phyloP scores from a whole-genome alignment of 2,113 vertebrate genomes.

The Pipra filicauda region DNA sequence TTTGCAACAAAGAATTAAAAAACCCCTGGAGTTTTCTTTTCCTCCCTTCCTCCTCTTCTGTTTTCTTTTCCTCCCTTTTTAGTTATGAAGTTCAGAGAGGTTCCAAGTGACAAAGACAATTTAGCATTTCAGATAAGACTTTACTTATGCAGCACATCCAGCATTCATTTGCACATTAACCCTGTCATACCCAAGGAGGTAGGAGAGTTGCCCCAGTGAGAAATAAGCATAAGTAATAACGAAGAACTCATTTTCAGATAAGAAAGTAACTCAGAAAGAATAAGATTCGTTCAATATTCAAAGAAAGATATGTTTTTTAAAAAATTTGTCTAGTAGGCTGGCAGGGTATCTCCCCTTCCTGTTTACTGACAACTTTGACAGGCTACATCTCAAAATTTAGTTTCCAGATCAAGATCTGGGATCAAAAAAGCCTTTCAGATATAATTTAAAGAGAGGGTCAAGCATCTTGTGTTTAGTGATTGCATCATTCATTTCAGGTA shows the following conservation, averaged over 20 bases:
- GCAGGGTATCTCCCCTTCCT: background rate
- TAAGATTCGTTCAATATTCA: background rate
- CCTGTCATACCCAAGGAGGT: accelerated
- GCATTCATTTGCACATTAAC: background rate
- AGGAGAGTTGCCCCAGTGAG: background rate
- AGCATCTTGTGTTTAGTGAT: background rate
- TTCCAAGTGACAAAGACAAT: background rate
- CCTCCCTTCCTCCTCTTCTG: background rate
- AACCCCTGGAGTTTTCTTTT: background rate
- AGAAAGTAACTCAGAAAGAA: background rate
- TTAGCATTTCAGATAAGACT: background rate
- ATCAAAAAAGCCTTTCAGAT: background rate
- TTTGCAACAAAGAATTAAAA: background rate
- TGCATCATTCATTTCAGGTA: background rate
- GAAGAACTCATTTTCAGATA: background rate
- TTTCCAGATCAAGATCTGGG: background rate
- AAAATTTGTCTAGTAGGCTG: background rate
- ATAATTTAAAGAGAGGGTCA: background rate
- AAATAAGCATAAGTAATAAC: background rate
- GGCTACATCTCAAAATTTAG: background rate
- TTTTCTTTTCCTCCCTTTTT: background rate
- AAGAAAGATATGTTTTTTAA: background rate
- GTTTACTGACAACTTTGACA: background rate
- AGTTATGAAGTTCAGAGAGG: background rate
- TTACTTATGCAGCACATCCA: background rate